Conservation (phyloP, 37 sponge, comb jelly and placozoan species). For the Ephydatia muelleri region DNA sequence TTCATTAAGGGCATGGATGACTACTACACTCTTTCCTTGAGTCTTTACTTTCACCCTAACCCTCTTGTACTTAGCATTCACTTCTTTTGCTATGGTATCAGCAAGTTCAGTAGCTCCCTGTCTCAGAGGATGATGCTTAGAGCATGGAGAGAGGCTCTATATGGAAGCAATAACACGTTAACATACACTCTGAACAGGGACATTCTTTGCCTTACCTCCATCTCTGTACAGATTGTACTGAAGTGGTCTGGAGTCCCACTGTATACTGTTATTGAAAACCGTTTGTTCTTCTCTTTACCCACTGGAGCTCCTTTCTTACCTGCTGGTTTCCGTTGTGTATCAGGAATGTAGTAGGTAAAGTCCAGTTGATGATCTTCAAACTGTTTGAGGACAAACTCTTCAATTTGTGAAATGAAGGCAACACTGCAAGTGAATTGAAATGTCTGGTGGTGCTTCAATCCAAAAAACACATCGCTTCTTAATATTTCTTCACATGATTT, state of each 20-base stretch:
- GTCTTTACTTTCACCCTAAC: constrained; percentile 22
- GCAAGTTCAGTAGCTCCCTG: constrained; percentile 12
- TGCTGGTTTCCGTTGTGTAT: not conserved
- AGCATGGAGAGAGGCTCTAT: constrained; percentile 2
- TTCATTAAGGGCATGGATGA: constrained; percentile 37
- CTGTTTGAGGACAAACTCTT: constrained; percentile 4
- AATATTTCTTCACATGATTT: not conserved
- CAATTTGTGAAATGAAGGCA: constrained; percentile 45
- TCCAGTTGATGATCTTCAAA: not conserved
- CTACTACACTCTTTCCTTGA: not conserved
- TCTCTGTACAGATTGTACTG: not conserved
- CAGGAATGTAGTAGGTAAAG: not conserved
- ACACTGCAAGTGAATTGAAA: constrained; percentile 7
- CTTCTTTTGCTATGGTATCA: not conserved
- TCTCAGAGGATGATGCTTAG: not conserved
- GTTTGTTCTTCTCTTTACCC: not conserved
- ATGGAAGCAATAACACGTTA: not conserved
- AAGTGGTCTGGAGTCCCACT: constrained; percentile 26
- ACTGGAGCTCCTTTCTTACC: not conserved
- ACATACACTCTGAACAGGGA: too few relatives aligned
- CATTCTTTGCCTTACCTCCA: not conserved
- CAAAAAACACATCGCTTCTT: not conserved
- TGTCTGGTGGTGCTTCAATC: not conserved
- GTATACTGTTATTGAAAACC: constrained; percentile 16
- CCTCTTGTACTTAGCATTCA: constrained; percentile 28